Base-by-base conservation (phyloP, 2,888 invertebrate species). In the Disparrhopalites patrizii region DNA sequence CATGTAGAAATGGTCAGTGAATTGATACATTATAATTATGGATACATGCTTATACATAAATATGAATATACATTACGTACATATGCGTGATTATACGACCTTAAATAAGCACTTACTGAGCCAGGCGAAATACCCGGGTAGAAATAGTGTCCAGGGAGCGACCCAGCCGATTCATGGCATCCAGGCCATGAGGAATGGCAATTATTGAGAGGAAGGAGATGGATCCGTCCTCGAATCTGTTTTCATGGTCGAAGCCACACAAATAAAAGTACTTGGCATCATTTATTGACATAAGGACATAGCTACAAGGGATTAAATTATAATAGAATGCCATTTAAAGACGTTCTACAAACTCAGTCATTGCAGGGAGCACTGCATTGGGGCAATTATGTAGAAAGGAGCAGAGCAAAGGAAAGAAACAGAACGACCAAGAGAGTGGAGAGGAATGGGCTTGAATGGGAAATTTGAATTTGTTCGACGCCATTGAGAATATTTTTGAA, bases 141-240 rank as follows among this genome's bases (percentile, higher is more conserved):
- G 89, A 86, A 30, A 81, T 76, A 13, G 68, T 70, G 13, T 75
- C 69, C 75, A 81, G 79, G 15, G 79, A 77, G 62, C 80, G 64
- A 18, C 70, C 72, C 28, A 75, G 63, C 57, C 65, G 70, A 23
- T 56, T 64, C 51, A 75, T 56, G 7, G 86, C 83, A 65, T 90
- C 87, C 78, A 96, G 90, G 58, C 95, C 94, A 80, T 92, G 87
- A 70, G 86, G 84, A 4, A 98, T 78, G 1, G 90, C 84, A 55
- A 90, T 80, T 69, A 98, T 91, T 25, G 91, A 88, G 51, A 96
- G 81, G 79, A 91, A 98, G 18, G 94, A 83, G 18, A 92, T 76
- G 0, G 97, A 95, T 3, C 98, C 98, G 82, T 97, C 96, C 83
- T 98, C 97, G 81, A 94, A 93, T 73, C 91, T 91, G 79, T 23